A percentile compares a stretch with the other conserved stretches of the same genome.
phyloP scores from a whole-genome alignment of 2,797 vertebrate species.

The Zonotrichia albicollis region DNA sequence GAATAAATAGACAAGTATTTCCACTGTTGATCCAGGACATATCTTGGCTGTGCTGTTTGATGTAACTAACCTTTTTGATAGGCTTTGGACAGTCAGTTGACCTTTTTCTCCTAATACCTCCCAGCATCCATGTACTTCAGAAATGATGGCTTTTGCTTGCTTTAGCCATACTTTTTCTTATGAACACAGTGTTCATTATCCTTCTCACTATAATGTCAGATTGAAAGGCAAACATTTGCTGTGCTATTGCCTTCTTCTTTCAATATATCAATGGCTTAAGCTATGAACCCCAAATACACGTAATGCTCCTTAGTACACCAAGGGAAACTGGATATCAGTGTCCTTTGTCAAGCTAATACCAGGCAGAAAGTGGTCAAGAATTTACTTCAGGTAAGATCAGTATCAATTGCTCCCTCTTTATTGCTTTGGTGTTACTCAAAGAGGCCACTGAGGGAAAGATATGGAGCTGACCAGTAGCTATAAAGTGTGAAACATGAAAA shows the following conservation, averaged over 20 bases:
- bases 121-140: background rate
- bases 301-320: background rate
- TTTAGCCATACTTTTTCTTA: constrained; percentile 41
- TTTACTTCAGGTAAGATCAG: background rate
- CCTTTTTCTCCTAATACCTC: constrained; percentile 57
- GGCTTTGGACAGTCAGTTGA: constrained; percentile 34
- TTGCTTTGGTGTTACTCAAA: background rate
- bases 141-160: constrained; percentile 10
- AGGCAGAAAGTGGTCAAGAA: background rate
- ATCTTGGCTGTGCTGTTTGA: background rate
- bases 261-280: constrained; percentile 29
- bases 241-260: background rate
- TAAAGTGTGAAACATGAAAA: background rate
- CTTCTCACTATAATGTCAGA: constrained; percentile 36
- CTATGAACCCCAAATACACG: constrained; percentile 12
- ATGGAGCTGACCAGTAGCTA: background rate
- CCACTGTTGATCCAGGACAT: background rate
- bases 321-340: background rate
- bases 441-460: background rate
- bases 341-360: background rate
- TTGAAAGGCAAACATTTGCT: constrained; percentile 57
- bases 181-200: constrained; percentile 25
- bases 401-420: background rate
- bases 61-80: constrained; percentile 4
- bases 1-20: background rate